These are phyloP conservation scores for Orthonyx spaldingii DNA, from an alignment of 2,113 vertebrate genomes.

Conservation along the genomic window DNA sequence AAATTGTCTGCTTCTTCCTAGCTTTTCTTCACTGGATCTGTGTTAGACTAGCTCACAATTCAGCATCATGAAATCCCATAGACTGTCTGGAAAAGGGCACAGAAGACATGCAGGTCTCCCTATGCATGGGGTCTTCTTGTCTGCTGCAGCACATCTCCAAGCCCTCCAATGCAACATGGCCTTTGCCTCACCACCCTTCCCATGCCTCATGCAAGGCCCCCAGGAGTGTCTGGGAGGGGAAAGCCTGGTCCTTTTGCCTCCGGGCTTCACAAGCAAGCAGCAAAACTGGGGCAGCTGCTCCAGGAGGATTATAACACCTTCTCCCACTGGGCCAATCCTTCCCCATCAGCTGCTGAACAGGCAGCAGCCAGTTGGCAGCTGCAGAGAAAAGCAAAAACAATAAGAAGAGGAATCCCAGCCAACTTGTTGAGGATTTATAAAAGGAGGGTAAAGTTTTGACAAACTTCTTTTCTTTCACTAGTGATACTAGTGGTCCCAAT, in stretches of 20 bases:
- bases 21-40: neutral
- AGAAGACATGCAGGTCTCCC: neutral
- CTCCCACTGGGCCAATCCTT: neutral
- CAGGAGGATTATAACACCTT: neutral
- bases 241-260: neutral
- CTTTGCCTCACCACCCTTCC: neutral
- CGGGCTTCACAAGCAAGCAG: neutral
- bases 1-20: neutral
- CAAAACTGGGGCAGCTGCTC: neutral
- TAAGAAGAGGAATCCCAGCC: neutral
- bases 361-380: neutral
- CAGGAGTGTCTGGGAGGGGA: neutral
- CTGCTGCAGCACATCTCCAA: neutral
- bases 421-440: neutral
- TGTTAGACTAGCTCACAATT: neutral
- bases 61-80: rapidly evolving
- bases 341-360: neutral
- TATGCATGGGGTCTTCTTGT: neutral
- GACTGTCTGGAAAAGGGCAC: neutral
- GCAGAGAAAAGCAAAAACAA: neutral
- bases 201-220: neutral
- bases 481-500: neutral
- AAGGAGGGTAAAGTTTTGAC: neutral
- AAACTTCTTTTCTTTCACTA: neutral
- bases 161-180: neutral